These are phyloP conservation scores for Collichthys lucidus DNA, from an alignment of 2,113 vertebrate species.

Conservation along the genomic window DNA sequence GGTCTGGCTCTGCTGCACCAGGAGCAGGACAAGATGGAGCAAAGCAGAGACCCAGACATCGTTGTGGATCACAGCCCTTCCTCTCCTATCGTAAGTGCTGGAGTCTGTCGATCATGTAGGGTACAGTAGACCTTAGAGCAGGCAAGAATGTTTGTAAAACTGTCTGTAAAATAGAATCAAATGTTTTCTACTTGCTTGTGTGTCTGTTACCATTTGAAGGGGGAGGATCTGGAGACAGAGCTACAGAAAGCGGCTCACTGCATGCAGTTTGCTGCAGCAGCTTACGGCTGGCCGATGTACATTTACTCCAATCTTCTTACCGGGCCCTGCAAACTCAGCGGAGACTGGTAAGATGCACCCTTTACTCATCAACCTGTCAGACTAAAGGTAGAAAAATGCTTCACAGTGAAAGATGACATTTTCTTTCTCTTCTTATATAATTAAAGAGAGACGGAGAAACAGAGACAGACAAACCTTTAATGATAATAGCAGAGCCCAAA, in stretches of 20 bases:
- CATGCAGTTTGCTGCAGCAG: constrained; percentile 93
- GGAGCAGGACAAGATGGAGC: constrained; percentile 92
- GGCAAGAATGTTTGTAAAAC: background rate
- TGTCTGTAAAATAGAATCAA: background rate
- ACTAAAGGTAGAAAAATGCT: background rate
- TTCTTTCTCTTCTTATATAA: background rate
- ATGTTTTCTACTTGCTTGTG: background rate
- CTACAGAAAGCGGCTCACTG: constrained; percentile 91
- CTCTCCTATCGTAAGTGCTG: constrained; percentile 83
- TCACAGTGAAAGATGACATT: too few relatives aligned
- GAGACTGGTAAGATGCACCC: constrained; percentile 88
- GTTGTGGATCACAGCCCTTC: constrained; percentile 83
- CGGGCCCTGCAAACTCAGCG: constrained; percentile 89
- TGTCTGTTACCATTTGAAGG: constrained; percentile 73
- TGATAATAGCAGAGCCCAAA: background rate
- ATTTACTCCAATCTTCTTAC: constrained; percentile 90
- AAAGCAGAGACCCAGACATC: constrained; percentile 85
- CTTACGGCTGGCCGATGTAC: constrained; percentile 96
- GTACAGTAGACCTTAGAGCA: background rate
- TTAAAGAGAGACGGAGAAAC: too few relatives aligned
- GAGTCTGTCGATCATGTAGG: background rate
- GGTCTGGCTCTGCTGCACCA: constrained; percentile 95
- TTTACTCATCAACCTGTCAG: background rate
- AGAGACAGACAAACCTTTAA: background rate
- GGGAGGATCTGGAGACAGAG: constrained; percentile 88